A percentile compares a stretch with the other conserved stretches of the same genome.
Conservation (phyloP, 2,113 vertebrate genomes). For the Lasiurus cinereus region DNA sequence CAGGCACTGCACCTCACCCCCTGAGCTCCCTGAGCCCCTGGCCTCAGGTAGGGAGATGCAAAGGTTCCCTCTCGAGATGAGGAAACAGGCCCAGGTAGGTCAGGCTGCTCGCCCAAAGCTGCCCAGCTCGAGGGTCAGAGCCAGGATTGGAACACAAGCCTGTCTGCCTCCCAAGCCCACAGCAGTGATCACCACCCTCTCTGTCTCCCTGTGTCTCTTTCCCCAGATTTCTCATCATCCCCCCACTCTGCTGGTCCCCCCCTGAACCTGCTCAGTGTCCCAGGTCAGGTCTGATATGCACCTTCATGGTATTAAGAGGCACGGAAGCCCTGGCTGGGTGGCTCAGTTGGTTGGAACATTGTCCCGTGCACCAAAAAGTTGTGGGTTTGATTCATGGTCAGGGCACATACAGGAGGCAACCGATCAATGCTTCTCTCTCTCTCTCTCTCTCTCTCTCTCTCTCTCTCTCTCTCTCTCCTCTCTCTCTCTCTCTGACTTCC, state of each 20-base stretch:
- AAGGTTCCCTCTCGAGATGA: background rate
- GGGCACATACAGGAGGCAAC: background rate
- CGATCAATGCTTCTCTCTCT: background rate
- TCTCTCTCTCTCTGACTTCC: background rate
- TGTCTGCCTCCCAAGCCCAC: background rate
- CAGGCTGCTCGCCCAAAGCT: background rate
- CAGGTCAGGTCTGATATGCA: background rate
- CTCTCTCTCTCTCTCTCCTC: background rate
- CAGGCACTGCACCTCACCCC: rapidly evolving
- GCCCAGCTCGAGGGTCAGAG: background rate
- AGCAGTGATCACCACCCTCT: background rate
- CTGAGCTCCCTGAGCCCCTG: background rate
- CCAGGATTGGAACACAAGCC: background rate
- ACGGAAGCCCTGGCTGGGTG: background rate
- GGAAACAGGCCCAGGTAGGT: background rate
- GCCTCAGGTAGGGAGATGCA: background rate
- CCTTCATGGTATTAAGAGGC: background rate
- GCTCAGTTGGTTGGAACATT: background rate
- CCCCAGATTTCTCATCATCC: background rate
- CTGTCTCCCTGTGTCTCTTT: background rate
- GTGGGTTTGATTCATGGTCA: background rate
- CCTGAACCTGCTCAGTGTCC: background rate
- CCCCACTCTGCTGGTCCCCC: background rate
- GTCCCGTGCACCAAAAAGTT: background rate
- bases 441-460: background rate